These are phyloP conservation scores for Gallinago solitaria DNA, from an alignment of 2,797 vertebrate genomes.

Conservation along the genomic window DNA sequence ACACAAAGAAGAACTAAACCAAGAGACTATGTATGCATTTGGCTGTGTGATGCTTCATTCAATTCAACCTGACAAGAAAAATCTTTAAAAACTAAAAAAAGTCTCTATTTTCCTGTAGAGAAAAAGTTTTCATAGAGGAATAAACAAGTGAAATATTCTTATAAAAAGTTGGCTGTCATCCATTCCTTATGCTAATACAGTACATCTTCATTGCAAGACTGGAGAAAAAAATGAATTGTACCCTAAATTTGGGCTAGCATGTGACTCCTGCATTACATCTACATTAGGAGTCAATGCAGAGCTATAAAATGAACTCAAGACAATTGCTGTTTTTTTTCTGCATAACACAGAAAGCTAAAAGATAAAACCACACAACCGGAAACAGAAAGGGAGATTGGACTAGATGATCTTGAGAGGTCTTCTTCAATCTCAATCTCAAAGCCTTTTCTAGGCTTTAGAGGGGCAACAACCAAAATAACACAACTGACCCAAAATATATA, in stretches of 20 bases:
- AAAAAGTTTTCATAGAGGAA: background rate
- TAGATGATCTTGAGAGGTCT: background rate
- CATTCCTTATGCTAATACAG: background rate
- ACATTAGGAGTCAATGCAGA: background rate
- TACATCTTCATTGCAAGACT: background rate
- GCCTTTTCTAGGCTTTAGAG: background rate
- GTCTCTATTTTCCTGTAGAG: background rate
- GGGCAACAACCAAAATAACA: accelerated
- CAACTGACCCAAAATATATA: background rate
- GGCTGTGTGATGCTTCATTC: background rate
- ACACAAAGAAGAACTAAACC: background rate
- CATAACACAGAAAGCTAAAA: background rate
- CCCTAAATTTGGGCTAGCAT: background rate
- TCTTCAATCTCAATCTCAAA: background rate
- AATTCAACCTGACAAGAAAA: background rate
- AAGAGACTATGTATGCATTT: background rate
- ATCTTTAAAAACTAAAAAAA: background rate
- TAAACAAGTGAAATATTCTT: background rate
- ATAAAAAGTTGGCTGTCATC: background rate
- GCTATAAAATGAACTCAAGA: background rate
- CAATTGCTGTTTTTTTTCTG: background rate
- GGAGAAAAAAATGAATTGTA: background rate
- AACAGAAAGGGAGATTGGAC: background rate
- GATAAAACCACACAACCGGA: background rate
- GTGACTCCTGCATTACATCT: background rate